phyloP scores from a whole-genome alignment of 2,888 invertebrate species.

The Lysandra bellargus region DNA sequence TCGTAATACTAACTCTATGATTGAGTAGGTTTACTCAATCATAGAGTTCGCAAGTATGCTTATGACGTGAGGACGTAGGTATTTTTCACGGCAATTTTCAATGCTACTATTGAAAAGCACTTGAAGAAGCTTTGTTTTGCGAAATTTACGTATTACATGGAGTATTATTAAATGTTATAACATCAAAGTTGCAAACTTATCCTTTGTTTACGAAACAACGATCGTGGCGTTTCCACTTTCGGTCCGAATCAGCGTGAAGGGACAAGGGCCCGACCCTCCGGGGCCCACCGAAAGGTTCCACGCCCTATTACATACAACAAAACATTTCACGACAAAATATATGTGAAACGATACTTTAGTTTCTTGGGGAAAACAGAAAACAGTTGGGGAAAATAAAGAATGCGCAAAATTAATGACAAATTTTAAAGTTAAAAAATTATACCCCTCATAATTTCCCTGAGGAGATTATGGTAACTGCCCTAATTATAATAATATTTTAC shows the following conservation, averaged over 20 bases:
- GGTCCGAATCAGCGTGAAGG: neutral
- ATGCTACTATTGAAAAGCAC: no score
- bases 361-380: neutral
- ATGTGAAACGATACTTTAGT: neutral
- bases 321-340: neutral
- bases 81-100: no score
- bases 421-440: neutral
- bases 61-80: no score
- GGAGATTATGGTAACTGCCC: neutral
- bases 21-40: no score
- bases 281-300: neutral
- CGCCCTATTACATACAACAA: constrained; percentile 6
- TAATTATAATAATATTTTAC: constrained; percentile 9
- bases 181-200: constrained; percentile 6
- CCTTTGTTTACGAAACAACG: neutral
- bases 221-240: constrained; percentile 2
- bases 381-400: neutral
- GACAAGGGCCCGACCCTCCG: neutral
- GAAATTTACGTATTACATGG: neutral
- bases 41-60: no score
- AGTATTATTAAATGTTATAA: neutral
- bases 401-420: neutral
- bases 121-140: no score
- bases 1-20: no score
- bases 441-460: neutral